Evolutionary conservation across 2,113 vertebrate species (phyloP).

Genomic region (Neofelis nebulosa): DNA sequence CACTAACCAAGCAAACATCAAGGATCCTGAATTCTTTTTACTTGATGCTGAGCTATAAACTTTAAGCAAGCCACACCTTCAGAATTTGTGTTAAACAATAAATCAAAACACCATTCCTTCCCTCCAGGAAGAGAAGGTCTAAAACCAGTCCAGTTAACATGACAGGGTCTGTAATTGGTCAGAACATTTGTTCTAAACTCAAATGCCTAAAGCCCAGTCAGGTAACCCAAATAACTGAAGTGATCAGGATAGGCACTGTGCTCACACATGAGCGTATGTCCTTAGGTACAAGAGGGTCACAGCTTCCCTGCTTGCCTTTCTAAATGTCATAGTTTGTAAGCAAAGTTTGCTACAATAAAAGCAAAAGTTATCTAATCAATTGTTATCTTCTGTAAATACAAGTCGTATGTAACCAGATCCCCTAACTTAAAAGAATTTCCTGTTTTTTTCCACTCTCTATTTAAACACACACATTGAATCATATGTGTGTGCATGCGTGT

Average conservation of each 20-base stretch:
- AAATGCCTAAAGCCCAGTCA: not conserved
- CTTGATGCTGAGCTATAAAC: not conserved
- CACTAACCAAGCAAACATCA: not conserved
- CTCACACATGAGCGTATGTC: not conserved
- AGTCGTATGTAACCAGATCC: not conserved
- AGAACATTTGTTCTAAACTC: not conserved
- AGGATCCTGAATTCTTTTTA: not conserved
- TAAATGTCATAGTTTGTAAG: not conserved
- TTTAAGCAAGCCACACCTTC: not conserved
- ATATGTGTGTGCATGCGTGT: not conserved
- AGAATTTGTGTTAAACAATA: not conserved
- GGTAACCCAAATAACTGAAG: not conserved
- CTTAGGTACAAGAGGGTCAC: not conserved
- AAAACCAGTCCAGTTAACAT: not conserved
- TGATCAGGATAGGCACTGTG: not conserved
- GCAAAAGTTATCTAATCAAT: not conserved
- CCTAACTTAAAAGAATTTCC: too few species aligned
- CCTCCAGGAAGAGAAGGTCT: not conserved
- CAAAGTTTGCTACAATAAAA: not conserved
- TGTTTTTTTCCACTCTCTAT: not conserved
- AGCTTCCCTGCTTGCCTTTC: not conserved
- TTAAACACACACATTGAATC: not conserved
- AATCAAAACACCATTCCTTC: not conserved
- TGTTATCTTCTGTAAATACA: not conserved
- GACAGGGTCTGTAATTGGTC: not conserved